Evolutionary conservation across 2,113 vertebrate species (phyloP).

Genomic region (Blennius ocellaris): DNA sequence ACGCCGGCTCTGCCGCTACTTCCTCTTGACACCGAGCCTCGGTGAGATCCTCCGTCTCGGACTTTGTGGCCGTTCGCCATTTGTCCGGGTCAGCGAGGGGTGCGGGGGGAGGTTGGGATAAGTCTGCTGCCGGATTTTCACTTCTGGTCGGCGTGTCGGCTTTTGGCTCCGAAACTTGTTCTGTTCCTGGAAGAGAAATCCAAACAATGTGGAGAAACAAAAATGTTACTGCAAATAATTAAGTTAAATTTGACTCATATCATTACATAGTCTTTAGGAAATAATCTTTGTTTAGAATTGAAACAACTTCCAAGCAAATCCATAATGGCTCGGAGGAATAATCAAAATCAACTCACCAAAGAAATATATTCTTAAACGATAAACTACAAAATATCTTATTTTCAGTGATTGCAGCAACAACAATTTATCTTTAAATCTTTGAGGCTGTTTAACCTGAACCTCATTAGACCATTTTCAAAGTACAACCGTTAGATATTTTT

Average conservation of each 20-base stretch:
- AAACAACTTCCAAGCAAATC: constrained; percentile 39
- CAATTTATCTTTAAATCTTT: too few relatives aligned
- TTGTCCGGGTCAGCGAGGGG: constrained; percentile 56
- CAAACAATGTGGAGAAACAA: constrained; percentile 48
- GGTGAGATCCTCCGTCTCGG: constrained; percentile 31
- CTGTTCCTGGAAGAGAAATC: constrained; percentile 80
- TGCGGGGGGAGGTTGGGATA: constrained; percentile 48
- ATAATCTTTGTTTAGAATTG: constrained; percentile 28
- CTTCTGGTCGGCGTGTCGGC: constrained; percentile 55
- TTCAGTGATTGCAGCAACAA: too few relatives aligned
- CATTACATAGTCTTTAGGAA: constrained; percentile 31
- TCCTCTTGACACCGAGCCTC: constrained; percentile 42
- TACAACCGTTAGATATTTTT: neutral
- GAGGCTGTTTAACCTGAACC: too few relatives aligned
- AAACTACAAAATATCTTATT: neutral
- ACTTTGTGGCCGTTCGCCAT: constrained; percentile 56
- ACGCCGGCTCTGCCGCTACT: constrained; percentile 16
- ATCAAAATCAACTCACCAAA: neutral
- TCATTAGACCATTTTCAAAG: too few relatives aligned
- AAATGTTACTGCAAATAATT: constrained; percentile 35
- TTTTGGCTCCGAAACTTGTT: constrained; percentile 76
- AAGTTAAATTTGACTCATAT: constrained; percentile 13
- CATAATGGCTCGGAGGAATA: constrained; percentile 13
- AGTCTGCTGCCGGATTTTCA: constrained; percentile 59
- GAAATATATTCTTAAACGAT: constrained; percentile 9